Conservation (phyloP, 2,113 vertebrate species). For the Macroglossus sobrinus region DNA sequence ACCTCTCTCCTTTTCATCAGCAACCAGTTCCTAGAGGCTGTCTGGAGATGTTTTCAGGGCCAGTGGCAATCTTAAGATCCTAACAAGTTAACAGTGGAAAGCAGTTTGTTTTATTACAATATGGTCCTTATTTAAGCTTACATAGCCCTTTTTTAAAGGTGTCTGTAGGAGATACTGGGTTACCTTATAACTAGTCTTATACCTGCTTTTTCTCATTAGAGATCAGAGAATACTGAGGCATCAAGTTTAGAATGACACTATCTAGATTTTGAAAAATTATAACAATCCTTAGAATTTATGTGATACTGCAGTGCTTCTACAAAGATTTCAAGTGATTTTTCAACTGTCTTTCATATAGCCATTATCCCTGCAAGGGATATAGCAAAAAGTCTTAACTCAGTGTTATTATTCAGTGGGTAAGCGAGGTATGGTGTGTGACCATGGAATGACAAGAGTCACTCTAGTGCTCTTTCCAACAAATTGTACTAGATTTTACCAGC, state of each 20-base stretch:
- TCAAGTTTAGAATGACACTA: conserved; percentile 34
- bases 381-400: conserved; percentile 28
- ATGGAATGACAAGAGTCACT: background rate
- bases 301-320: background rate
- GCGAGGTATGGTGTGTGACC: background rate
- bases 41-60: background rate
- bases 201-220: conserved; percentile 5
- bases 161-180: background rate
- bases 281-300: conserved; percentile 19
- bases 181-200: background rate
- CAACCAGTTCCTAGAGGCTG: background rate
- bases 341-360: conserved; percentile 17
- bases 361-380: conserved; percentile 9
- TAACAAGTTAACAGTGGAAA: conserved; percentile 15
- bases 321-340: conserved; percentile 40
- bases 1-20: background rate
- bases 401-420: background rate
- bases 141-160: background rate
- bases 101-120: background rate
- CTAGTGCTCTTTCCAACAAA: conserved; percentile 25
- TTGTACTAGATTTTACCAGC: conserved; percentile 9
- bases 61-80: background rate
- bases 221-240: background rate
- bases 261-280: background rate
- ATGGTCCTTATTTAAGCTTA: conserved; percentile 11